These are phyloP conservation scores for Fistularia commersonii DNA, from an alignment of 2,797 vertebrate genomes.

Conservation along the genomic window DNA sequence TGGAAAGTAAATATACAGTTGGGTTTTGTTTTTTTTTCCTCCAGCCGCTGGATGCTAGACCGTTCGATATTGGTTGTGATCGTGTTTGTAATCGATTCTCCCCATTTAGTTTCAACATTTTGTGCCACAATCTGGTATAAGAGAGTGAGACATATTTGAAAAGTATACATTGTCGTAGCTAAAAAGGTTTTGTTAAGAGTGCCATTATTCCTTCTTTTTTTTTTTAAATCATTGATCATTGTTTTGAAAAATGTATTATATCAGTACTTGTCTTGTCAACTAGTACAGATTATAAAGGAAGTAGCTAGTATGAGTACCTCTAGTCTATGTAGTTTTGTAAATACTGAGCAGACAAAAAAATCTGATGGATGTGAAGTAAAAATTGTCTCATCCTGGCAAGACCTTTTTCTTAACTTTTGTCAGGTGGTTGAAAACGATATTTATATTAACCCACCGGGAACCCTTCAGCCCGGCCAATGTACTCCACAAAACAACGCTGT, in stretches of 20 bases:
- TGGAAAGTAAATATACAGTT: constrained; percentile 22
- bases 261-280: constrained; percentile 73
- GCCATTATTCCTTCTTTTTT: constrained; percentile 44
- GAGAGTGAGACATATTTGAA: constrained; percentile 13
- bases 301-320: constrained; percentile 76
- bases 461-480: constrained; percentile 2
- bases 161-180: constrained; percentile 21
- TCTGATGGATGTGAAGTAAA: constrained; percentile 63
- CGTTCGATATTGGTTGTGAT: constrained; percentile 40
- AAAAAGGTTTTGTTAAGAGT: constrained; percentile 31
- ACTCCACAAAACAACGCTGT: too few relatives aligned
- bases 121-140: constrained; percentile 14
- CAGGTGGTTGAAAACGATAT: constrained; percentile 63
- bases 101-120: constrained; percentile 35
- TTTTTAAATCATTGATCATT: constrained; percentile 49
- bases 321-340: constrained; percentile 75
- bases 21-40: not conserved
- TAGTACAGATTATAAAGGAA: constrained; percentile 71
- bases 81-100: constrained; percentile 48
- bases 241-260: constrained; percentile 67
- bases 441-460: constrained; percentile 46
- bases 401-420: constrained; percentile 60
- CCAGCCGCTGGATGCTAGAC: constrained; percentile 6
- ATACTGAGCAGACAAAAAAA: constrained; percentile 58
- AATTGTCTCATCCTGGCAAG: constrained; percentile 43